Evolutionary conservation across 1,140 invertebrate genomes (phyloP), one percentile per base, ranked within the genome.

Genomic region (Drosophila persimilis): DNA sequence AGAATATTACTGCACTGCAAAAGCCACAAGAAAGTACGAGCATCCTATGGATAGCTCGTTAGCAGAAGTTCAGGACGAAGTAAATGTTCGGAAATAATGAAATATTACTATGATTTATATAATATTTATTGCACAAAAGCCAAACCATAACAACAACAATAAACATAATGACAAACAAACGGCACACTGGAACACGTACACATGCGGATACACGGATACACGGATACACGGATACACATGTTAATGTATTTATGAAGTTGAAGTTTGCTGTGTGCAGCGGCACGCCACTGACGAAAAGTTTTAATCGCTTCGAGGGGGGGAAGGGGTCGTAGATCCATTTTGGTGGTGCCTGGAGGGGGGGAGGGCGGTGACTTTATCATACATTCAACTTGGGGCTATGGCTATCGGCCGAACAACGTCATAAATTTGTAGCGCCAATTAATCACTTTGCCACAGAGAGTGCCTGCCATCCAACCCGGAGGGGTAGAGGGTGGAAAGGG

Each of bases 361-460:
- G 8, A 22, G 15, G 17, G 35, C 24, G 35, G 22, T 48, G 61
- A 52, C 83, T 88, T 86, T 86, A 86, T 86, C 83, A 86, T 86
- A 83, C 83, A 78, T 86, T 86, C 83, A 86, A 86, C 83, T 88
- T 66, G 8, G 8, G 35, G 78, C 77, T 86, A 81, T 86, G 35
- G 78, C 77, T 86, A 81, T 86, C 83, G 69, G 52, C 77, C 62
- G 66, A 69, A 73, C 70, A 61, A 79, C 71, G 78, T 88, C 83
- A 81, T 88, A 88, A 88, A 86, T 86, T 86, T 88, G 83, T 86
- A 83, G 83, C 78, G 83, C 83, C 83, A 86, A 86, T 86, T 86
- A 88, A 86, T 86, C 74, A 83, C 85, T 86, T 67, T 59, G 50
- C 53, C 62, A 46, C 24, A 26, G 24, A 26, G 24, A 26, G 24